Base-by-base conservation (phyloP, 2,113 vertebrate species). In the Edolisoma coerulescens region DNA sequence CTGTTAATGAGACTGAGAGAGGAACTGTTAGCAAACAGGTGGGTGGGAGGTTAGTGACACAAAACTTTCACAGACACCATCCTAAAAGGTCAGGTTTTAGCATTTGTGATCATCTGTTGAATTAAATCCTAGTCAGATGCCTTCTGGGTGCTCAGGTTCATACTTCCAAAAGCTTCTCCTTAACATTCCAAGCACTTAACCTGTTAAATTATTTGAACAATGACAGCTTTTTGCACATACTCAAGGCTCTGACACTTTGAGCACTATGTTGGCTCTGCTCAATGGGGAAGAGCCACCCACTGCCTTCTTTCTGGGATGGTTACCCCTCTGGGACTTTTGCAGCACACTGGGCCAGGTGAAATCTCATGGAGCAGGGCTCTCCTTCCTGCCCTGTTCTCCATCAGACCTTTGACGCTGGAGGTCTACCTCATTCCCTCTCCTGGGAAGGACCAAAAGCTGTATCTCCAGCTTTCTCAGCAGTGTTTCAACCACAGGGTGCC, bases 121-220 rank as follows among this genome's bases (percentile, higher is more conserved):
- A 78, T 65, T 22, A 60, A 60, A 56, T 71, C 16, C 15, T n/a
- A 57, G 32, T 7, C n/a, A 63, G 32, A 3, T 69, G 30, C 39
- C 35, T 65, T 89, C 35, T 45, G 22, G 4, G 2, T 75, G 13
- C 24, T 64, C 15, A 45, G 4, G 10, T 12, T 26, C 0, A 0
- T 24, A 8, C 20, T 70, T 67, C 37, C 52, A 67, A 67, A 73
- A 68, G 20, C 41, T 71, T 71, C 61, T 76, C 13, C 11, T 71
- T 67, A 71, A 52, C 24, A 16, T 6, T 39, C 16, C 35, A 67
- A 87, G 16, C 5, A 39, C 6, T 49, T 39, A 52, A 39, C 5
- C 21, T 35, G 7, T 50, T 67, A 26, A 47, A 19, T 44, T 79
- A 35, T 41, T 35, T 59, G 32, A 81, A 26, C 10, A 52, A 15